Conservation (phyloP, 2,113 vertebrate genomes). For the Centropus bengalensis region DNA sequence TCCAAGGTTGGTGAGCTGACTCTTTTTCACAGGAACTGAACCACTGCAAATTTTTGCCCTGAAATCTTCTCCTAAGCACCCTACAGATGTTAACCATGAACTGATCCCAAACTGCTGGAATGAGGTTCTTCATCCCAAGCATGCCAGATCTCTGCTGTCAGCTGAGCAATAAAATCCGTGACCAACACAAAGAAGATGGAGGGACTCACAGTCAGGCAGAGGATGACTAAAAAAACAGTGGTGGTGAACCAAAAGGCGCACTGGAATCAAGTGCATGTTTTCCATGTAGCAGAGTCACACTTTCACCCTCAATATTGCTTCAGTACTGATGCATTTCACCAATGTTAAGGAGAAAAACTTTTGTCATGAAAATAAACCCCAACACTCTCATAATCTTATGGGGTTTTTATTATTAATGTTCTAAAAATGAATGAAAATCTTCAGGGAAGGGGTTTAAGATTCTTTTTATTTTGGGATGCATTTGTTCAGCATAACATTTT, state of each 20-base stretch:
- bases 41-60: background rate
- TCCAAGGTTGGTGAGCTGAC: background rate
- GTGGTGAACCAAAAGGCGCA: background rate
- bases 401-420: background rate
- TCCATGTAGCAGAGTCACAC: accelerated
- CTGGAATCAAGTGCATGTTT: background rate
- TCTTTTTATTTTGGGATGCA: background rate
- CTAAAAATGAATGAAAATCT: background rate
- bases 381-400: background rate
- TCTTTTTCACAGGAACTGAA: background rate
- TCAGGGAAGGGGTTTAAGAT: background rate
- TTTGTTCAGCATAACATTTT: background rate
- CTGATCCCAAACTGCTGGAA: background rate
- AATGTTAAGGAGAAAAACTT: background rate
- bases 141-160: background rate
- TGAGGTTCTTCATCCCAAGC: background rate
- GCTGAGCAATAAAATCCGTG: background rate
- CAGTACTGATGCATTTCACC: background rate
- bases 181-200: background rate
- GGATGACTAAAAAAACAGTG: background rate
- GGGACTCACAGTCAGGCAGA: background rate
- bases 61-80: background rate
- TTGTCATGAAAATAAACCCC: background rate
- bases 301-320: background rate
- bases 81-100: background rate